phyloP scores from a whole-genome alignment of 2,888 invertebrate species.

The Acronicta psi region DNA sequence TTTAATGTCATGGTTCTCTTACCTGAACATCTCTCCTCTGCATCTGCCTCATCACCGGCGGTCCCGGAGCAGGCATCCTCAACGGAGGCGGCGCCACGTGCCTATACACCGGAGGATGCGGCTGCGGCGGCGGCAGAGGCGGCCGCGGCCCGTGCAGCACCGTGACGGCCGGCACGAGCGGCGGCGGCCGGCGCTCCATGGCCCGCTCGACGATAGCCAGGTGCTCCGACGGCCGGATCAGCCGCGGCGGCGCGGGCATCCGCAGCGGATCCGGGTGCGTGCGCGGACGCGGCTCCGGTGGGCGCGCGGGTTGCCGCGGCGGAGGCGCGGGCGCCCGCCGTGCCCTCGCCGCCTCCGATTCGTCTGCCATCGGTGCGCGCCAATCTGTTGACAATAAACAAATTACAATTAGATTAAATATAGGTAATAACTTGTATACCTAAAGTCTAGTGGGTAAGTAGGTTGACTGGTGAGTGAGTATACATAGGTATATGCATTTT shows the following conservation, averaged over 20 bases:
- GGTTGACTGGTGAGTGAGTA: too few species aligned
- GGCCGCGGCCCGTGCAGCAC: constrained; percentile 74
- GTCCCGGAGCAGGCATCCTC: constrained; percentile 79
- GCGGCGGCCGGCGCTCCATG: constrained; percentile 72
- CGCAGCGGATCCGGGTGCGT: constrained; percentile 49
- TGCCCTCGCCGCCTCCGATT: constrained; percentile 81
- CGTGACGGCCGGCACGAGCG: constrained; percentile 73
- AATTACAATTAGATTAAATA: too few species aligned
- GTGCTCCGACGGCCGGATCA: constrained; percentile 84
- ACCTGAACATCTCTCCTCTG: constrained; percentile 84
- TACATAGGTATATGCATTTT: too few species aligned
- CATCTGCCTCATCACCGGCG: constrained; percentile 72
- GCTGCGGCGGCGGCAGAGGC: constrained; percentile 65
- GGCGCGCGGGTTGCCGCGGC: constrained; percentile 73
- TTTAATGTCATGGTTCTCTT: constrained; percentile 40
- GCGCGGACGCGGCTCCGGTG: constrained; percentile 77
- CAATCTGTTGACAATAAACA: constrained; percentile 76
- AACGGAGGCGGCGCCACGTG: constrained; percentile 77
- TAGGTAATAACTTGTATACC: too few species aligned
- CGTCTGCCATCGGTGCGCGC: constrained; percentile 87
- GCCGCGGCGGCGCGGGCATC: constrained; percentile 74
- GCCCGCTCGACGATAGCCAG: constrained; percentile 75
- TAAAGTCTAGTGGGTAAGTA: too few species aligned
- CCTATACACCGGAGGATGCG: constrained; percentile 72
- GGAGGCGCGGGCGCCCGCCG: constrained; percentile 81